These are phyloP conservation scores for Dryobates pubescens DNA, from an alignment of 2,797 vertebrate species.

Conservation along the genomic window DNA sequence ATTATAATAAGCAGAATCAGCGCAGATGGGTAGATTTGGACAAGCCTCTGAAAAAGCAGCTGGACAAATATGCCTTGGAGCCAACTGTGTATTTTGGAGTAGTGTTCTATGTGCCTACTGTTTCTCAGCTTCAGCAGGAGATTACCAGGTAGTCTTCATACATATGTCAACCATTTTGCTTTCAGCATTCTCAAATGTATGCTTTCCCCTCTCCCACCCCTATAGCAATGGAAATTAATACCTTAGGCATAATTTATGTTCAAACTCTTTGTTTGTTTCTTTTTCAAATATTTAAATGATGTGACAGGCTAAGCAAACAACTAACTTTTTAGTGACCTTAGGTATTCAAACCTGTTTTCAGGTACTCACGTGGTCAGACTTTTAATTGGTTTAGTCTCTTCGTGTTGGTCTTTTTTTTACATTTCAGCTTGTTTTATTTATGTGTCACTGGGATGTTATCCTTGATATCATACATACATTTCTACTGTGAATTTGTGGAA, in stretches of 20 bases:
- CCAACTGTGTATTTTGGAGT: constrained; percentile 97
- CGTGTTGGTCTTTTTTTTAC: not conserved
- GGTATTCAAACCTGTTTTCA: not conserved
- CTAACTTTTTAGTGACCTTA: not conserved
- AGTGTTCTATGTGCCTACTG: constrained; percentile 93
- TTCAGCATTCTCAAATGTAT: not conserved
- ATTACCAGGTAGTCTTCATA: constrained; percentile 90
- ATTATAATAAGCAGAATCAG: constrained; percentile 97
- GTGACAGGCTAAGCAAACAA: not conserved
- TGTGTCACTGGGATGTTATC: not conserved
- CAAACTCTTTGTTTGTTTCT: not conserved
- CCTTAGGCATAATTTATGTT: not conserved
- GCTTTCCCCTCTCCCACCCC: not conserved
- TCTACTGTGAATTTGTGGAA: not conserved
- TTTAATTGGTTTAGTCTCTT: not conserved
- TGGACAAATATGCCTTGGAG: constrained; percentile 95
- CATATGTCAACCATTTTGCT: not conserved
- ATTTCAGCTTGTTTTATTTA: not conserved
- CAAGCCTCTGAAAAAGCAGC: constrained; percentile 97
- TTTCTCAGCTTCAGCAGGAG: constrained; percentile 95
- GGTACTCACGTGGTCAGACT: not conserved
- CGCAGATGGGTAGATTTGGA: constrained; percentile 98
- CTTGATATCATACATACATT: not conserved
- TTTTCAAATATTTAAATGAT: not conserved
- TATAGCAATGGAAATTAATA: not conserved